Base-by-base conservation (phyloP, 1,140 invertebrate species). In the Octopus sinensis region DNA sequence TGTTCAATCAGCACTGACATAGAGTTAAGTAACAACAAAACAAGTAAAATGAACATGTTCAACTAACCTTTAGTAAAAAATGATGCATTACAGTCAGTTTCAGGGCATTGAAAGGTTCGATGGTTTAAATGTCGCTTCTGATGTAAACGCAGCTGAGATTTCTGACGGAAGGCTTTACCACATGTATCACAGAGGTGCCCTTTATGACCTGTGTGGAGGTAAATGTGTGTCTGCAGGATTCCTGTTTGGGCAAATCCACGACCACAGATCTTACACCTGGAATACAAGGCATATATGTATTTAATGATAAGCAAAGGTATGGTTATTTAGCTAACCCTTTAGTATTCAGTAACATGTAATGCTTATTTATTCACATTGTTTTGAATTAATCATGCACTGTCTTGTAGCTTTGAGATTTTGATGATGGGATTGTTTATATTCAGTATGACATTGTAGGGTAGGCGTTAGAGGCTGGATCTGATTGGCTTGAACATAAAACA, bases 161-260 rank as follows among this genome's bases (percentile, higher is more conserved):
- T 91, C 82, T 91, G 91, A 51, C 89, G 84, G 81, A 92, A 92
- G 3, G 90, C 84, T 83, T 91, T 91, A 4, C 91, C 91, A 87
- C 92, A 92, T 17, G 88, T 79, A 23, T 90, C 88, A 86, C 92
- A 92, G 51, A 91, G 81, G 85, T 90, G 89, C 53, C 87, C 86
- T 82, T 90, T 89, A 54, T 89, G 84, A 56, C 89, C 86, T 17
- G 88, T 87, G 81, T 92, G 91, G 53, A 90, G 85, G 54, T 90
- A 86, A 86, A 91, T 89, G 83, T 92, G 92, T 7, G 88, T 86
- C 75, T 89, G 86, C n/a, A 92, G 85, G 51, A 91, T 88, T 30
- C 90, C 88, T 9, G 86, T 88, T 84, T 92, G 91, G 52, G 89
- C 85, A 84, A 92, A 92, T 17, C 85, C 80, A 83, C 88, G 88